Conservation (phyloP, 2,797 vertebrate species). For the Varecia variegata region DNA sequence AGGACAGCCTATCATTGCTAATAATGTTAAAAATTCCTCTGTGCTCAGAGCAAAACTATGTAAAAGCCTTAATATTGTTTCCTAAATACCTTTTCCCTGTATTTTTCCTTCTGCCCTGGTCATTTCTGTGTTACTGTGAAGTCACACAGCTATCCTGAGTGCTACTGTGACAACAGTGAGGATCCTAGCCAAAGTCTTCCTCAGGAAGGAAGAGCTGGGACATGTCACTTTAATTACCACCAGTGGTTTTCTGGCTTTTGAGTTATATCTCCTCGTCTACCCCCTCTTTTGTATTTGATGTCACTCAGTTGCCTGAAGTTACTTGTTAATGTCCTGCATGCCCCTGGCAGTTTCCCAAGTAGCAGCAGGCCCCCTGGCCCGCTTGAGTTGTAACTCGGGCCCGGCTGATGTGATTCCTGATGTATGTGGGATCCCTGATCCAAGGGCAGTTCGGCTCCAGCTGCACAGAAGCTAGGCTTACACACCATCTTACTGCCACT, state of each 20-base stretch:
- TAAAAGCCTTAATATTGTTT: background rate
- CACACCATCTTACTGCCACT: background rate
- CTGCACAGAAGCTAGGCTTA: background rate
- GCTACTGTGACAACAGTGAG: background rate
- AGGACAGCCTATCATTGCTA: background rate
- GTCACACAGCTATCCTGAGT: background rate
- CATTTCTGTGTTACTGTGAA: constrained; percentile 42
- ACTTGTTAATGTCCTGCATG: background rate
- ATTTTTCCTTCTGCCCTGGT: background rate
- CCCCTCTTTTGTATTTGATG: background rate
- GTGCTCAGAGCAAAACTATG: background rate
- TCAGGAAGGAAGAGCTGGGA: constrained; percentile 32
- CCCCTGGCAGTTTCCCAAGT: background rate
- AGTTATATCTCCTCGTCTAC: background rate
- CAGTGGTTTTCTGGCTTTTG: constrained; percentile 22
- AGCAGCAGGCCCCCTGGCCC: background rate
- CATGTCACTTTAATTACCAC: background rate
- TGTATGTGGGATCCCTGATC: background rate
- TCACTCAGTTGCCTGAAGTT: background rate
- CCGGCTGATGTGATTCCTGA: background rate
- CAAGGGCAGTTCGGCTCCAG: background rate
- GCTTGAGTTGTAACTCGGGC: background rate
- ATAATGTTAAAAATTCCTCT: background rate
- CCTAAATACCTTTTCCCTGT: background rate
- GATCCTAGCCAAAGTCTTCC: constrained; percentile 18